These are phyloP conservation scores for Atherinosoma microstoma DNA, from an alignment of 2,797 vertebrate genomes.

Conservation along the genomic window DNA sequence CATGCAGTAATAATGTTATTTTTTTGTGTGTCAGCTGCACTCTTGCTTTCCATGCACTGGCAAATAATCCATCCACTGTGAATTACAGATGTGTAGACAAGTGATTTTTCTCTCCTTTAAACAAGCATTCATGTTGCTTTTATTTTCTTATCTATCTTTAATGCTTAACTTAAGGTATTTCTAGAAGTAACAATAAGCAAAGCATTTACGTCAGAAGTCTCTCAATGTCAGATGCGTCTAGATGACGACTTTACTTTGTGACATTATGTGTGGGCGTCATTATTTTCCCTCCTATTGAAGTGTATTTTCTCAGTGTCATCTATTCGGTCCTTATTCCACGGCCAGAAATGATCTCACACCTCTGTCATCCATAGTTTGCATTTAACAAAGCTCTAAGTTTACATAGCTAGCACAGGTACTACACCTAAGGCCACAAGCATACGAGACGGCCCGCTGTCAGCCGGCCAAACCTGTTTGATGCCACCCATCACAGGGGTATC, in stretches of 20 bases:
- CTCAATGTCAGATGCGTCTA: slow-evolving; percentile 8
- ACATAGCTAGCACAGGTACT: slow-evolving; percentile 47
- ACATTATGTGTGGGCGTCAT: slow-evolving; percentile 29
- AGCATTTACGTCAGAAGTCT: too few species aligned
- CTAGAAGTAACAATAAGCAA: background rate
- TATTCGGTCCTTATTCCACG: slow-evolving; percentile 55
- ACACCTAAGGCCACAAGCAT: slow-evolving; percentile 58
- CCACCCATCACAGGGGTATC: slow-evolving; percentile 54
- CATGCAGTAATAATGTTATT: background rate
- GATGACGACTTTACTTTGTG: slow-evolving; percentile 18
- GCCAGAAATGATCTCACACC: slow-evolving; percentile 73
- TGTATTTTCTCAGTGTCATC: slow-evolving; percentile 52
- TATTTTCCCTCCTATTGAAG: slow-evolving; percentile 14
- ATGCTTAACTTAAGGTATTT: too few species aligned
- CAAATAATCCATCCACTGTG: background rate
- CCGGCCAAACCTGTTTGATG: slow-evolving; percentile 68
- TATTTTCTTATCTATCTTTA: background rate
- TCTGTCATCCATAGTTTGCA: slow-evolving; percentile 53
- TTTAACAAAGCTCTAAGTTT: slow-evolving; percentile 72
- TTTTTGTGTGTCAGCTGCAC: background rate
- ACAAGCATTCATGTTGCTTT: background rate
- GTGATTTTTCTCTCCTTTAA: background rate
- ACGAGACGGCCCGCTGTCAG: slow-evolving; percentile 58
- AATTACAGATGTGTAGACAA: background rate
- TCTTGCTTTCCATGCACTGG: background rate